Conservation (phyloP, 2,888 invertebrate genomes). For the Macrosiphum euphorbiae region DNA sequence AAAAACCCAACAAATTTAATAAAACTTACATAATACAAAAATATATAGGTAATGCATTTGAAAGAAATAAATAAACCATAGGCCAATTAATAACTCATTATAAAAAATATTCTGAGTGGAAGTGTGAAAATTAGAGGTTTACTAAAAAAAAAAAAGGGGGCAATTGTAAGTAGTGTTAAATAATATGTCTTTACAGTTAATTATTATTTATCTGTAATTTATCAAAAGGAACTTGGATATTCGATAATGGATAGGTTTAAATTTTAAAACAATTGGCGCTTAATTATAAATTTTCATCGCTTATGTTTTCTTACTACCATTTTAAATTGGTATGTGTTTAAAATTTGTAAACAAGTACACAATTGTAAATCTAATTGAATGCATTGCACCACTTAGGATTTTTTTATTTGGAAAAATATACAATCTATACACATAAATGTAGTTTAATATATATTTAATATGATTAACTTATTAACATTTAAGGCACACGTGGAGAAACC, state of each 20-base stretch:
- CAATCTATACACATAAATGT: neutral
- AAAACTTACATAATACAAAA: conserved; percentile 73
- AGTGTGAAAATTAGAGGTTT: neutral
- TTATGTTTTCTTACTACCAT: neutral
- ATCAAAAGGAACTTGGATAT: neutral
- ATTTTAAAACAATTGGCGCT: neutral
- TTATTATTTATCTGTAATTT: neutral
- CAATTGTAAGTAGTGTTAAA: neutral
- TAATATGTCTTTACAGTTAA: neutral
- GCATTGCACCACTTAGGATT: neutral
- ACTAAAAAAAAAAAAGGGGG: neutral
- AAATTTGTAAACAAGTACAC: neutral
- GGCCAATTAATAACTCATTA: neutral
- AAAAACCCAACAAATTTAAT: conserved; percentile 66
- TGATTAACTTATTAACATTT: neutral
- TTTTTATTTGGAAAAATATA: neutral
- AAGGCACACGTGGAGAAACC: neutral
- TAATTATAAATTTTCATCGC: neutral
- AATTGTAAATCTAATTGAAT: neutral
- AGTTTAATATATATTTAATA: neutral
- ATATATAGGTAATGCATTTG: conserved; percentile 71
- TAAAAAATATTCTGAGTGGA: neutral
- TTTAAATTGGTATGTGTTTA: neutral
- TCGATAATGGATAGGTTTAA: neutral
- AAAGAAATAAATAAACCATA: neutral